These are phyloP conservation scores for Arrhopalites spinosus DNA, from an alignment of 2,888 invertebrate genomes.

Conservation along the genomic window DNA sequence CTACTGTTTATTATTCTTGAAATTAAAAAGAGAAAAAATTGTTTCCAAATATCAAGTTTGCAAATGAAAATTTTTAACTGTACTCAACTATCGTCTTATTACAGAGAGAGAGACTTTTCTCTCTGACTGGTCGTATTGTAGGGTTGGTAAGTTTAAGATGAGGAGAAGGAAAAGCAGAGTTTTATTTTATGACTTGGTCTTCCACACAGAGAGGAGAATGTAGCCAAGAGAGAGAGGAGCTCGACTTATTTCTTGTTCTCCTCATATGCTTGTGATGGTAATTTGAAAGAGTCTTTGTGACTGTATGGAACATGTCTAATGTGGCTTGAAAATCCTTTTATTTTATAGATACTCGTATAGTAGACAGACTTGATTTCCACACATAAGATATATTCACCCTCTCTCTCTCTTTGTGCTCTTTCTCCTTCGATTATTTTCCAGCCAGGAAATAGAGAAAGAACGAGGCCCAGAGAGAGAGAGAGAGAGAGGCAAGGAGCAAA, in stretches of 20 bases:
- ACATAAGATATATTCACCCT: no score
- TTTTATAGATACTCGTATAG: conserved; percentile 6
- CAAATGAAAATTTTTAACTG: background rate
- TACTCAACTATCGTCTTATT: background rate
- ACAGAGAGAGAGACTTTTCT: background rate
- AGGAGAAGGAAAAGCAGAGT: background rate
- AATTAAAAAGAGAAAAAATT: background rate
- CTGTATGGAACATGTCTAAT: background rate
- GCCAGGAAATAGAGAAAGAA: background rate
- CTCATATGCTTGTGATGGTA: conserved; percentile 5
- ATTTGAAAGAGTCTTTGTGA: conserved; percentile 17
- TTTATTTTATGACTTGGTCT: conserved; percentile 14
- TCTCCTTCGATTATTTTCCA: background rate
- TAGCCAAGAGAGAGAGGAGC: background rate
- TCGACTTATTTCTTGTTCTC: background rate
- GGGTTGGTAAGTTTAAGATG: background rate
- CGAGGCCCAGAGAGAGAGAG: background rate
- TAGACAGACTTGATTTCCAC: conserved; percentile 5
- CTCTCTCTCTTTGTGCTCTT: background rate
- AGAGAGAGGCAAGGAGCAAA: background rate
- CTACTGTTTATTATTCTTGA: conserved; percentile 21
- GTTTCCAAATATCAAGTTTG: conserved; percentile 12
- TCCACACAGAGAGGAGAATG: background rate
- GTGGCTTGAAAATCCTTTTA: background rate
- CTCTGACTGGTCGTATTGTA: no score